Conservation (phyloP, 2,888 invertebrate species). For the Phalera bucephala region DNA sequence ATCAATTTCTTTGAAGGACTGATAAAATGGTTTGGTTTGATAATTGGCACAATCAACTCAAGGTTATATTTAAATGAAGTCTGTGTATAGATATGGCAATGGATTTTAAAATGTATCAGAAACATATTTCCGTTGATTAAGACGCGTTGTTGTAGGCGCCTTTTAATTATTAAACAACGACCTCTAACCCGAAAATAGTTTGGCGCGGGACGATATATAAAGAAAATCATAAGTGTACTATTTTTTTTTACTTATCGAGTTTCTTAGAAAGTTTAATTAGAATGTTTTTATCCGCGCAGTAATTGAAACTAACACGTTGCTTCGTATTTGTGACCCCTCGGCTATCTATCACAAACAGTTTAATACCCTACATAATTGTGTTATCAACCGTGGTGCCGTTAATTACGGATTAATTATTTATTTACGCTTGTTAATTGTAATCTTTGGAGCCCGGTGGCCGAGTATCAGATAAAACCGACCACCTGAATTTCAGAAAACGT, state of each 20-base stretch:
- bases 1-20: background rate
- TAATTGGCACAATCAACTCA: conserved; percentile 7
- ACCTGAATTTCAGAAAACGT: no score
- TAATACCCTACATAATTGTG: conserved; percentile 22
- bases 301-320: conserved; percentile 9
- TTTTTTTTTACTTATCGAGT: background rate
- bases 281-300: conserved; percentile 3
- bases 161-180: background rate
- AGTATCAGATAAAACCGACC: no score
- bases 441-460: no score
- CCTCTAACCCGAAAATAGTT: conserved; percentile 1
- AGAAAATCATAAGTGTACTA: no score
- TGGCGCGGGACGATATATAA: background rate
- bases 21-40: background rate
- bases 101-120: background rate
- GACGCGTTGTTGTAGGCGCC: background rate
- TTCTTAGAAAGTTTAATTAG: conserved; percentile 1
- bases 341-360: conserved; percentile 20
- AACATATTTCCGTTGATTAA: background rate
- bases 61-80: background rate
- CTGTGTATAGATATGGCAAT: background rate
- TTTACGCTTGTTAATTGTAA: background rate
- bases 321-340: conserved; percentile 20
- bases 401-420: conserved; percentile 21
- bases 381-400: conserved; percentile 8